Evolutionary conservation across 2,888 invertebrate genomes (phyloP), one percentile per base, ranked within the genome.

Genomic region (Baronia brevicornis): DNA sequence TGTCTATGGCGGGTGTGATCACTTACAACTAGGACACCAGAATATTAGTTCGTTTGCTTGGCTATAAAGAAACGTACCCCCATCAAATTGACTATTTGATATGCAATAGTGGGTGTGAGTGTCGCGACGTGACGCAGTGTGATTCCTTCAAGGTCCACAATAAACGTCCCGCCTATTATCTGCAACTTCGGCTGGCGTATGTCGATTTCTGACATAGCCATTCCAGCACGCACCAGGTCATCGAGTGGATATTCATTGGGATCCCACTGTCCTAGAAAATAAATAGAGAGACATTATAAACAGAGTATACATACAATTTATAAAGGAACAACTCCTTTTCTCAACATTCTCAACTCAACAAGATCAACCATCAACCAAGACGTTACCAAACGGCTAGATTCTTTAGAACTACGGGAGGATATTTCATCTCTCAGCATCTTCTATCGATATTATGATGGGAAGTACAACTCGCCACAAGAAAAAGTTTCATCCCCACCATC

Each of bases 111-210:
- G 0, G 93, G 93, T 1, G 92, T 90, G 39, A 93, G 73, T 27
- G 91, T 86, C 60, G 90, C 84, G 27, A 90, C 87, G 36, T 93
- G 93, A 36, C 86, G 86, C 74, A 92, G 82, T 1, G 88, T 86
- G 14, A 93, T 80, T 6, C 90, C 90, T 29, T 87, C 85, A 27
- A 93, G 85, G 70, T 93, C 93, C 40, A 93, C 87, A 37, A 93
- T 78, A 6, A 87, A 89, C 2, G 91, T 86, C 2, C 93, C 93
- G 0, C 93, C 93, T 18, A 91, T 66, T 17, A 93, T 87, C 64
- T 93, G 93, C 0, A 91, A 89, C 35, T 89, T 85, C 0, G 90
- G 91, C 64, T 93, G 93, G 63, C 93, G 70, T 36, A 91, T 87
- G 5, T 92, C 93, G 2, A 92, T 68, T 58, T 94, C 93, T 18